Evolutionary conservation across 2,797 vertebrate species (phyloP).

Genomic region (Chiroxiphia lanceolata): DNA sequence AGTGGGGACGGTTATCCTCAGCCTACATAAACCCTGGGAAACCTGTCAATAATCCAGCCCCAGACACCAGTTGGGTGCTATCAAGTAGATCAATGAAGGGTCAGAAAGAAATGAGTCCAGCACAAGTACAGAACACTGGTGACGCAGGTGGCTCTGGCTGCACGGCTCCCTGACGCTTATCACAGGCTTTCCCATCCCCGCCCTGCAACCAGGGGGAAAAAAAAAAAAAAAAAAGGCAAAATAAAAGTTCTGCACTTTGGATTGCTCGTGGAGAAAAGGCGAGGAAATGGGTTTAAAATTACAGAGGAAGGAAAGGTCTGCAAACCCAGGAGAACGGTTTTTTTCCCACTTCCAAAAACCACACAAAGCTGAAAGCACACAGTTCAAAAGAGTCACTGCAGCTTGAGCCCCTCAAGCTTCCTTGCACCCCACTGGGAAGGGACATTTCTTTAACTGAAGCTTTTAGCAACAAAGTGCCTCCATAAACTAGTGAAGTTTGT

Average conservation of each 20-base stretch:
- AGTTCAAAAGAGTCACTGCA: background rate
- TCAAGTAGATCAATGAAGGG: background rate
- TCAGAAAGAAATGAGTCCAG: rapidly evolving
- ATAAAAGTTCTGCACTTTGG: background rate
- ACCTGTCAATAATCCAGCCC: background rate
- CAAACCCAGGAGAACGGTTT: background rate
- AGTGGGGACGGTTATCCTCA: background rate
- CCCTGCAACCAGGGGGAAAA: background rate
- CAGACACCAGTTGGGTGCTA: background rate
- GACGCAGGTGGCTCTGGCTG: background rate
- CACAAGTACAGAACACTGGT: background rate
- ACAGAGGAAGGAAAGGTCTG: slow-evolving; percentile 50
- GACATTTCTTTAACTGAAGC: background rate
- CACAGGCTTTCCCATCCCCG: background rate
- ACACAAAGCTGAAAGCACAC: background rate
- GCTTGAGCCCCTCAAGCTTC: background rate
- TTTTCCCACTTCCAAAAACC: background rate
- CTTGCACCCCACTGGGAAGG: background rate
- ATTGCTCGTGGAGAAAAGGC: background rate
- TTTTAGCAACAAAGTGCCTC: background rate
- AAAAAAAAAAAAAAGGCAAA: background rate
- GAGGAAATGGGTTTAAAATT: slow-evolving; percentile 49
- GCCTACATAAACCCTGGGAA: background rate
- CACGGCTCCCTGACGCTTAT: background rate
- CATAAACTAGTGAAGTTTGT: background rate